Percentiles rank a stretch among this genome's conserved stretches.
Conservation (phyloP, 92 coral and sea anemone species). For the Pocillopora meandrina region DNA sequence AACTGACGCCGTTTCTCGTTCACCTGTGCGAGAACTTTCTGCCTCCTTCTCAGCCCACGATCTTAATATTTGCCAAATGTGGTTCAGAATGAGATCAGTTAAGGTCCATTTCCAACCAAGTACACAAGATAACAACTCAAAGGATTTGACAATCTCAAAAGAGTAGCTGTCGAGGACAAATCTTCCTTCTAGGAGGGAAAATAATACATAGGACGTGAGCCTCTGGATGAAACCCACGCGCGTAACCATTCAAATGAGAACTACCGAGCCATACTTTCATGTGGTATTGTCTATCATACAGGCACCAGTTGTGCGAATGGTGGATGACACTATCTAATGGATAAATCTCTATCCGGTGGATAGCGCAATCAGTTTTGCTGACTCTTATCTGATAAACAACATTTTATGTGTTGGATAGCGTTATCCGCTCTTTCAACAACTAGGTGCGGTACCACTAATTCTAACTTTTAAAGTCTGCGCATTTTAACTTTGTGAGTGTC, state of each 20-base stretch:
- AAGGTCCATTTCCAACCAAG: conserved; percentile 94
- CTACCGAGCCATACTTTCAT: background rate
- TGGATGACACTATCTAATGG: too few species aligned
- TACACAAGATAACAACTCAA: conserved; percentile 78
- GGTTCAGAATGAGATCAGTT: conserved; percentile 63
- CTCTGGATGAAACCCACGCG: background rate
- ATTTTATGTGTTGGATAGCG: too few species aligned
- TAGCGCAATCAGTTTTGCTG: too few species aligned
- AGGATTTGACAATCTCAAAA: conserved; percentile 79
- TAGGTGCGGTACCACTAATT: background rate
- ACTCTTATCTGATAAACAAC: too few species aligned
- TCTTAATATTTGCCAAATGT: conserved; percentile 74
- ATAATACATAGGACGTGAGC: background rate
- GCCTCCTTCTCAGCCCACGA: conserved; percentile 49
- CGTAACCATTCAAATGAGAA: background rate
- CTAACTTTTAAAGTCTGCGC: background rate
- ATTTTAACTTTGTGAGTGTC: background rate
- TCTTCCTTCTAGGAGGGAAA: conserved; percentile 53
- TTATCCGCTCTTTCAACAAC: too few species aligned
- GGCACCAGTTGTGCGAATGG: too few species aligned
- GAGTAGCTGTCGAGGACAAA: conserved; percentile 50
- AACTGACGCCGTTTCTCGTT: background rate
- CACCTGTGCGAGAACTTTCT: background rate
- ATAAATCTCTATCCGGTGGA: too few species aligned
- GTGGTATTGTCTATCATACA: background rate